Evolutionary conservation across 30 jellyfish, hydroid and myxozoan genomes (phyloP), one percentile per base, ranked within the genome.

Genomic region (Aurelia sp.): DNA sequence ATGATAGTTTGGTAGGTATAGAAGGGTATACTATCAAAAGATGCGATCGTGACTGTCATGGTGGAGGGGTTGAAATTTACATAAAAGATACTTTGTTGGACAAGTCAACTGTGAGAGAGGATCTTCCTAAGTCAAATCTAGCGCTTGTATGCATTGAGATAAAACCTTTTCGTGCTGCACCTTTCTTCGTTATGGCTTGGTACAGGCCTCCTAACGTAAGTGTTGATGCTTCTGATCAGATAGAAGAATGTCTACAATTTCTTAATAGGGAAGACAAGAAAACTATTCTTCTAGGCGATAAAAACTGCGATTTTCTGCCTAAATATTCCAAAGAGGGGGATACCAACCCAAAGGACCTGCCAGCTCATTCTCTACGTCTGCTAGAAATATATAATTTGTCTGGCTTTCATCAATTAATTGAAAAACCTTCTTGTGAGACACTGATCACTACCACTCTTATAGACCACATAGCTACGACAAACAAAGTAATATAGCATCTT

Each of bases 161-260:
- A 20, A 73, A 73, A 44, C 85, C 85, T 5, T n/a, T 50, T 52
- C 85, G 74, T 52, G 31, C 85, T 41, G 85, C 85, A 15, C 78
- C 72, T 21, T 73, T 73, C 41, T 10, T 52, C 21, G 85, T 35
- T 8, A 7, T 50, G 44, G 85, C 73, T 30, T 50, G 73, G 75
- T 50, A 50, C 13, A 27, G 53, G n/a, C n/a, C n/a, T n/a, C n/a
- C n/a, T n/a, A n/a, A n/a, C n/a, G n/a, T n/a, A n/a, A n/a, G n/a
- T n/a, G n/a, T n/a, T n/a, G n/a, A n/a, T n/a, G n/a, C n/a, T n/a
- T n/a, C n/a, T n/a, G n/a, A n/a, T n/a, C n/a, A 19, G 58, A 13
- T 22, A 22, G 63, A 10, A 57, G 18, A 67, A 67, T 10, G 62
- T 40, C 62, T 67, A 8, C 63, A 67, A 10, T 67, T 67, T 8